Evolutionary conservation across 2,797 vertebrate species (phyloP).

Genomic region (Lerista edwardsae): DNA sequence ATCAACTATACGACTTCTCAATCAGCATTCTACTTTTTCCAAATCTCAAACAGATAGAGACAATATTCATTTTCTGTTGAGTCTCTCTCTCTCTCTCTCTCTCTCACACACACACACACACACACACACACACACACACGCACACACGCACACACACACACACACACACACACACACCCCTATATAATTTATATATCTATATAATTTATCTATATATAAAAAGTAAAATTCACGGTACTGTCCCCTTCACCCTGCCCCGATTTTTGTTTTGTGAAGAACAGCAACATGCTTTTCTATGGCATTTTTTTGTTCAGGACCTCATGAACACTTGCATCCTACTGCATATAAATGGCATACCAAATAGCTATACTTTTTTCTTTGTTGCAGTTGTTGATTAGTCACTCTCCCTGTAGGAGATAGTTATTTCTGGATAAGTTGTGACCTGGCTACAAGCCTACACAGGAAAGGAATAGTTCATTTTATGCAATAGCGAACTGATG

Average conservation of each 20-base stretch:
- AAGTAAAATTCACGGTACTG: not conserved
- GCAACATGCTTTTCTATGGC: not conserved
- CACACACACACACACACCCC: too few species aligned
- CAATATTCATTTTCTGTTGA: too few species aligned
- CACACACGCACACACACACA: too few species aligned
- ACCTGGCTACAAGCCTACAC: not conserved
- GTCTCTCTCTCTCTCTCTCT: too few species aligned
- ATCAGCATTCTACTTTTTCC: not conserved
- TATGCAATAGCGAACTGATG: not conserved
- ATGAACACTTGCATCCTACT: constrained; percentile 1
- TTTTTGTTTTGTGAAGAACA: constrained; percentile 39
- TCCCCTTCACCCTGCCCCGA: fast-evolving
- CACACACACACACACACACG: too few species aligned
- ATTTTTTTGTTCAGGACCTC: not conserved
- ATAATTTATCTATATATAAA: not conserved
- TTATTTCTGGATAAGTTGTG: not conserved
- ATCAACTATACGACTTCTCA: not conserved
- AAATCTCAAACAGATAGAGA: not conserved
- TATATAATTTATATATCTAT: too few species aligned
- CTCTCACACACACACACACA: too few species aligned
- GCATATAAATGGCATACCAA: constrained; percentile 27
- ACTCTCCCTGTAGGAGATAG: constrained; percentile 11
- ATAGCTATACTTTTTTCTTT: fast-evolving
- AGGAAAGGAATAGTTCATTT: not conserved
- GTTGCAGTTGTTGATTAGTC: not conserved